These are phyloP conservation scores for Gobio gobio DNA, from an alignment of 2,113 vertebrate species.

Conservation along the genomic window DNA sequence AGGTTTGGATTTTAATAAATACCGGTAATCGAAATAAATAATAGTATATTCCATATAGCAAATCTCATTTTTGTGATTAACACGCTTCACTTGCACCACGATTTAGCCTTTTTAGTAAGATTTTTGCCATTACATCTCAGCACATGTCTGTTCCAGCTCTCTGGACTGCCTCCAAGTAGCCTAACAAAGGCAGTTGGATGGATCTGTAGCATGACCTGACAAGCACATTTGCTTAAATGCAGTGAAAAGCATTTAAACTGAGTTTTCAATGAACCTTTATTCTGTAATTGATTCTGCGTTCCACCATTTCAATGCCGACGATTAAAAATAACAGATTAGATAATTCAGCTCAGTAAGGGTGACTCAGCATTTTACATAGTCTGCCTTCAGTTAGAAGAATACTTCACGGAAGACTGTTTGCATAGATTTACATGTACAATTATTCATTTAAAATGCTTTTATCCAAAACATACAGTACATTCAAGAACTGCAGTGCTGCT, in stretches of 20 bases:
- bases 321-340: neutral
- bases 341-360: conserved; percentile 17
- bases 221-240: neutral
- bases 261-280: neutral
- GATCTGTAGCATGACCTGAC: neutral
- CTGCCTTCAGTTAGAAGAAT: neutral
- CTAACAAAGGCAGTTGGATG: neutral
- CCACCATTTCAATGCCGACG: neutral
- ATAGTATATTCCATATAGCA: neutral
- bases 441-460: neutral
- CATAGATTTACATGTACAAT: neutral
- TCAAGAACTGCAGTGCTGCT: neutral
- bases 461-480: neutral
- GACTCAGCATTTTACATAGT: conserved; percentile 39
- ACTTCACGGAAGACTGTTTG: neutral
- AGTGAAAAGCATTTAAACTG: neutral
- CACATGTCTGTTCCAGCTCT: neutral
- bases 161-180: neutral
- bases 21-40: neutral
- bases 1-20: neutral
- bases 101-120: conserved; percentile 9
- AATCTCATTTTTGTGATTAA: neutral
- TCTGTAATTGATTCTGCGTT: neutral
- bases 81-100: neutral
- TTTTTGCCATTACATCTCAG: neutral